A percentile compares a stretch with the other conserved stretches of the same genome.
These are phyloP conservation scores for Brachynemurus nebulosus DNA, from an alignment of 2,888 invertebrate species.

Conservation along the genomic window DNA sequence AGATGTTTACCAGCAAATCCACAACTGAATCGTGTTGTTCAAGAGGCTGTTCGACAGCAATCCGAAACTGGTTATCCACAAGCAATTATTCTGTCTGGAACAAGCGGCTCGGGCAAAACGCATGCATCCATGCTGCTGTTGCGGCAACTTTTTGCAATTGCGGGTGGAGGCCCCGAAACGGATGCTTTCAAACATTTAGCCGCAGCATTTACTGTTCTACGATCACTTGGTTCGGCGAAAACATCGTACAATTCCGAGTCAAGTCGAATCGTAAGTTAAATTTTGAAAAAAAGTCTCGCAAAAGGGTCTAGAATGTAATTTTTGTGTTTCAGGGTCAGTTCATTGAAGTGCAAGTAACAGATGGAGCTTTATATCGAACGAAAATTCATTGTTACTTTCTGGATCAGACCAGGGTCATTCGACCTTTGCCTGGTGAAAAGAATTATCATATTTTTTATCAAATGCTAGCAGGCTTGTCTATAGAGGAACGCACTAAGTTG, in stretches of 20 bases:
- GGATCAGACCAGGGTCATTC: constrained; percentile 84
- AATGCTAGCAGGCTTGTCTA: constrained; percentile 76
- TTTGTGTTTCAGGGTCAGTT: constrained; percentile 64
- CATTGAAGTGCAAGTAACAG: constrained; percentile 91
- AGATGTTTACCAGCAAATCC: constrained; percentile 57
- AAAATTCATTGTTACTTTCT: constrained; percentile 94
- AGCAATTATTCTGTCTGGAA: constrained; percentile 83
- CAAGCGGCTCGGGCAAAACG: constrained; percentile 89
- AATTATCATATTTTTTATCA: constrained; percentile 97
- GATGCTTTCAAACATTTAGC: constrained; percentile 93
- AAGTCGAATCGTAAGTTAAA: constrained; percentile 66
- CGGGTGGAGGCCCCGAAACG: constrained; percentile 88
- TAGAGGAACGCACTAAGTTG: constrained; percentile 74
- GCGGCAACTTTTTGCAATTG: constrained; percentile 82
- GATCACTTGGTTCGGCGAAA: constrained; percentile 82
- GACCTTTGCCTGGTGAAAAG: constrained; percentile 73
- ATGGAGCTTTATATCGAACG: constrained; percentile 85
- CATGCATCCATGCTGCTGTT: constrained; percentile 83
- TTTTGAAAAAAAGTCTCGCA: background rate
- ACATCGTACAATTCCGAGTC: constrained; percentile 84
- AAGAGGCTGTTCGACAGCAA: constrained; percentile 85
- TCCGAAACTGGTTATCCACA: constrained; percentile 92
- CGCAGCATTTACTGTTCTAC: constrained; percentile 86
- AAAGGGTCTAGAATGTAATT: background rate
- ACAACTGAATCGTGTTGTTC: constrained; percentile 78